Evolutionary conservation across 2,888 invertebrate species (phyloP).

Genomic region (Rotaria sp.): DNA sequence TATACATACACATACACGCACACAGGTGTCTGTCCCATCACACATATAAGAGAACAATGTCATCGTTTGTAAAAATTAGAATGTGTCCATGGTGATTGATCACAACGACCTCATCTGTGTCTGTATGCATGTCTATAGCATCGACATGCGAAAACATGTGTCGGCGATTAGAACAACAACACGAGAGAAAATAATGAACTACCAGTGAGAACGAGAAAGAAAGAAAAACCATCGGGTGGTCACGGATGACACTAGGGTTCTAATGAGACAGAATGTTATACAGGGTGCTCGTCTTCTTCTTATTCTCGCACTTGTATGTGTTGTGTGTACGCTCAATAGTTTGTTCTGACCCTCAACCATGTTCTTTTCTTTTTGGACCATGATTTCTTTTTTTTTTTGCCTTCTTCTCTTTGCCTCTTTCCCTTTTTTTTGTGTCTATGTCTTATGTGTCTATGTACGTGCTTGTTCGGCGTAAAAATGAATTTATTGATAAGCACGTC

Average conservation of each 20-base stretch:
- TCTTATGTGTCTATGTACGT: constrained; percentile 1
- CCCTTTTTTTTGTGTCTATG: neutral
- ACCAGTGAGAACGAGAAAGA: constrained; percentile 1
- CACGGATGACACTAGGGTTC: constrained; percentile 19
- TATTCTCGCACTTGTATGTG: neutral
- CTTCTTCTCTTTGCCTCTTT: neutral
- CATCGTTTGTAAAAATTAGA: constrained; percentile 21
- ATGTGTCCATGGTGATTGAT: constrained; percentile 8
- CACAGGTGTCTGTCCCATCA: constrained; percentile 10
- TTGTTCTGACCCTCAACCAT: constrained; percentile 8
- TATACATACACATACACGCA: too few relatives aligned
- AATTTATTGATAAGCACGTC: constrained; percentile 26
- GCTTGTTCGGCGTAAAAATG: constrained; percentile 11
- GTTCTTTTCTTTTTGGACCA: neutral
- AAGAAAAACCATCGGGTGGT: neutral
- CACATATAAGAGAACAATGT: constrained; percentile 2
- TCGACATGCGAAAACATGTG: constrained; percentile 22
- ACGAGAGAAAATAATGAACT: constrained; percentile 19
- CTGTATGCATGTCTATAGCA: constrained; percentile 7
- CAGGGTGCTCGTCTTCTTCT: neutral
- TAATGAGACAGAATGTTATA: neutral
- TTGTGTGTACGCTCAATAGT: neutral
- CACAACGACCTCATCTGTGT: constrained; percentile 22
- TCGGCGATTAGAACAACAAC: constrained; percentile 17
- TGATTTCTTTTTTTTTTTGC: neutral